Evolutionary conservation across 1,140 invertebrate genomes (phyloP), one percentile per base, ranked within the genome.

Genomic region (Eurosta solidaginis): DNA sequence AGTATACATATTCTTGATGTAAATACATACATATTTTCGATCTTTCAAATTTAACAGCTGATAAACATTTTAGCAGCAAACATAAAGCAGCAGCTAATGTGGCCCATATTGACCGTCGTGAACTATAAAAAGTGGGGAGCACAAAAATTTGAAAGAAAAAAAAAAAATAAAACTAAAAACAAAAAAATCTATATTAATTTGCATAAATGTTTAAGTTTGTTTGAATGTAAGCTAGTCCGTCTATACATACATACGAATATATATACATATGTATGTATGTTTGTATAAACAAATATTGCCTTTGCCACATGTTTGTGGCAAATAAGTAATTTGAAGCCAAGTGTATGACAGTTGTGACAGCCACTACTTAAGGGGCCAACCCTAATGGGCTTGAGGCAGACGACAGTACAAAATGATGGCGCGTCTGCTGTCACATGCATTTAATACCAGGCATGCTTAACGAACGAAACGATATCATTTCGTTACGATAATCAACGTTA

Each of bases 251-350:
- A 3, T 49, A 49, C 14, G 3, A 9, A 49, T 49, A 49, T 49
- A 9, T 17, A 49, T 49, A 49, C 45, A 49, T 49, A 49, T 3
- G 14, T 49, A 49, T 29, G 2, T 27, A 59, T 42, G 59, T 68
- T 22, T 36, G 17, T 68, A 33, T 33, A 68, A 68, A 17, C 36
- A 40, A 40, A 20, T 68, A 33, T 40, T 68, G 33, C 33, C 36
- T 68, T 68, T 68, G 59, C 59, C 59, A 68, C 36, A 68, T 68
- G 59, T 68, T 17, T 12, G 27, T 10, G 9, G 59, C 33, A 68
- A 68, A n/a, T 68, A n/a, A 68, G 40, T 68, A 68, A 68, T 68
- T 68, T 68, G 59, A 40, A 33, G 33, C 59, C 36, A 68, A 68
- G 6, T 68, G 59, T 68, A 40, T 68, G 59, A 68, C 59, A 68